Evolutionary conservation across 2,113 vertebrate genomes (phyloP), one percentile per base, ranked within the genome.

Genomic region (Embiotoca jacksoni): DNA sequence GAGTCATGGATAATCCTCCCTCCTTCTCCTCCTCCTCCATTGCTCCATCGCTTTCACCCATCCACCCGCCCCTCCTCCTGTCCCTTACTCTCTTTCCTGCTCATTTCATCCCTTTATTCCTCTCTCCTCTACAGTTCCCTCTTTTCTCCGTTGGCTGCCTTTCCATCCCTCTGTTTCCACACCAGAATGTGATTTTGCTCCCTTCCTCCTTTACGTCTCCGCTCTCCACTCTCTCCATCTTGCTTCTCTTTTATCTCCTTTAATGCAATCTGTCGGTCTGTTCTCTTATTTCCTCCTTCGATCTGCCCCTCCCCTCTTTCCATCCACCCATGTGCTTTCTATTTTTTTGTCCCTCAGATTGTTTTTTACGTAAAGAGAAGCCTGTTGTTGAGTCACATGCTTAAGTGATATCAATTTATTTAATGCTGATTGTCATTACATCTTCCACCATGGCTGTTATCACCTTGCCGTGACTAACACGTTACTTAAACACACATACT

Each of bases 1-100:
- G 73, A 90, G 82, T 77, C 75, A 50, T 15, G 11, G 81, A 81
- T 90, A 89, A 93, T 91, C 91, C 87, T 84, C 59, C 82, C 58
- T 64, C 46, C 74, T 84, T 76, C 69, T 75, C 65, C 62, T 64
- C 65, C 72, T 50, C 57, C 64, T 75, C 54, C 32, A 67, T 60
- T 30, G 59, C 23, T 64, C 59, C 23, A 23, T 23, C 23, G 23
- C 23, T 67, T 37, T 7, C 15, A 55, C 55, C 52, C 61, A 13
- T 44, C 41, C 23, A 23, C 44, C 44, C 5, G 44, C 35, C 52
- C 52, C 57, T 54, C 60, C 46, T 50, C 47, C 67, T 46, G 63
- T 67, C 57, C 5, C 60, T 72, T 62, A 44, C 56, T 30, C 35
- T 55, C 52, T 66, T 56, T 55, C 41, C 47, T 41, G 7, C 41